These are phyloP conservation scores for Clarias fuscus DNA, from an alignment of 2,797 vertebrate genomes.

Conservation along the genomic window DNA sequence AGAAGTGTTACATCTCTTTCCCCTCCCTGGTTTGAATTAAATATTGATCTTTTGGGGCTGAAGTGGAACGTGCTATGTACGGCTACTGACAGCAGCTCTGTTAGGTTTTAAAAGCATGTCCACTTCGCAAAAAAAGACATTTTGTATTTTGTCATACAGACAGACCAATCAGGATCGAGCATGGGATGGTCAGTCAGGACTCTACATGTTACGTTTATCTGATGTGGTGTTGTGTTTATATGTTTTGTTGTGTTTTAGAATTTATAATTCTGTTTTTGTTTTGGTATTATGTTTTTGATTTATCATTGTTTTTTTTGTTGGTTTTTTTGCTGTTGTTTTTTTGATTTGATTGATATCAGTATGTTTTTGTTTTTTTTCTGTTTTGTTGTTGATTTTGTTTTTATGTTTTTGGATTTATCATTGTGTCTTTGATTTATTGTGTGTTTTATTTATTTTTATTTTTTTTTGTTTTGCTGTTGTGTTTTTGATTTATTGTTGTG, in stretches of 20 bases:
- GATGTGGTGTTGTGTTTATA: neutral
- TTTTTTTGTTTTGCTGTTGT: no score
- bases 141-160: neutral
- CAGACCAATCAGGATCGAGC: neutral
- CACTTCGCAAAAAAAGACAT: conserved; percentile 3
- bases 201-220: neutral
- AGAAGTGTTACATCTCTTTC: conserved; percentile 29
- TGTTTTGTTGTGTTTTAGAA: neutral
- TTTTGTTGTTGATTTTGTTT: no score
- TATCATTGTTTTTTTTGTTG: no score
- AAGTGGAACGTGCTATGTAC: conserved; percentile 15
- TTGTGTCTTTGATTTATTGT: no score
- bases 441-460: no score
- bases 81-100: conserved; percentile 15
- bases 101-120: conserved; percentile 12
- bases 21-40: conserved; percentile 22
- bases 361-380: no score
- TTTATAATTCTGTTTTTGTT: neutral
- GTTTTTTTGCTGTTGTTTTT: no score
- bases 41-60: conserved; percentile 28
- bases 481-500: no score
- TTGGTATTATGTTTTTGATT: neutral
- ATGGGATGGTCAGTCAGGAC: neutral
- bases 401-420: no score
- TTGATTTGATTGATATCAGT: no score